These are phyloP conservation scores for Psilopogon haemacephalus DNA, from an alignment of 2,113 vertebrate genomes.

Conservation along the genomic window DNA sequence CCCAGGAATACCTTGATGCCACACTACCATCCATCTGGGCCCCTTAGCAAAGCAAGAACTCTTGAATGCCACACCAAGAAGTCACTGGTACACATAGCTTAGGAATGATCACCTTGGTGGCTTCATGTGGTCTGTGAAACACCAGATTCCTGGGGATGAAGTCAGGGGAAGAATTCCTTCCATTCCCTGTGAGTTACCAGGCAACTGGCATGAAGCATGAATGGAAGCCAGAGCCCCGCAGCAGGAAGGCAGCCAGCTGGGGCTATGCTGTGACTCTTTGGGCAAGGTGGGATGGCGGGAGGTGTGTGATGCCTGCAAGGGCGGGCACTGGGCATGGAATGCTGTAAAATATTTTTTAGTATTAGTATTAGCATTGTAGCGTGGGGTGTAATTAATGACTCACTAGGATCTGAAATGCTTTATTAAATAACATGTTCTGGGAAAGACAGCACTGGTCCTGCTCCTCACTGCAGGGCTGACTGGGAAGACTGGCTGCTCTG, in stretches of 20 bases:
- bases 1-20: rapidly evolving
- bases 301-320: not conserved
- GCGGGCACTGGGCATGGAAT: not conserved
- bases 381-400: not conserved
- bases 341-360: not conserved
- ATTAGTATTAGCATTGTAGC: not conserved
- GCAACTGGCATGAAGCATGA: not conserved
- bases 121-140: not conserved
- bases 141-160: not conserved
- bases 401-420: not conserved
- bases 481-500: not conserved
- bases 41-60: not conserved
- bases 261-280: not conserved
- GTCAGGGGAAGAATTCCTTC: not conserved
- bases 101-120: not conserved
- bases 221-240: not conserved
- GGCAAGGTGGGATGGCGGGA: not conserved
- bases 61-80: not conserved
- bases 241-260: rapidly evolving
- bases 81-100: not conserved
- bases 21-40: rapidly evolving
- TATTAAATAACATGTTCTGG: not conserved
- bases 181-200: not conserved
- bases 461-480: not conserved
- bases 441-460: not conserved